Conservation (phyloP, 1,140 invertebrate genomes). For the Lanistes nyassanus region DNA sequence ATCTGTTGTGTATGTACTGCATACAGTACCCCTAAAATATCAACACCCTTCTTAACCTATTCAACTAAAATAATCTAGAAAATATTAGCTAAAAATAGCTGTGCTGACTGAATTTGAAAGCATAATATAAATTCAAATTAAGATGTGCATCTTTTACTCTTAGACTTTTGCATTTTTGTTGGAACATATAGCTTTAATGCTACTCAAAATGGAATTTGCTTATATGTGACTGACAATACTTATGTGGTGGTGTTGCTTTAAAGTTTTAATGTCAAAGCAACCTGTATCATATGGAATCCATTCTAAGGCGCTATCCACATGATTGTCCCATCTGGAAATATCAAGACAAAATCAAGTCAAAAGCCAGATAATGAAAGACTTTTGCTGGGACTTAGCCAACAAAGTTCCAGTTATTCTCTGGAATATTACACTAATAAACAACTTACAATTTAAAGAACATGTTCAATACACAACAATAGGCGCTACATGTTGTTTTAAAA, state of each 20-base stretch:
- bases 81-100: not conserved
- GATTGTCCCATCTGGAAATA: slow-evolving; percentile 49
- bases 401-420: no score
- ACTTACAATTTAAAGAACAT: not conserved
- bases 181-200: not conserved
- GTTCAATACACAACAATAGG: not conserved
- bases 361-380: not conserved
- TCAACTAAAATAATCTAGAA: not conserved
- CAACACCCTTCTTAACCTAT: not conserved
- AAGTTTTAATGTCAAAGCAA: slow-evolving; percentile 21
- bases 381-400: not conserved
- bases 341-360: not conserved
- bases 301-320: slow-evolving; percentile 40
- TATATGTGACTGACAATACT: not conserved
- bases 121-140: not conserved
- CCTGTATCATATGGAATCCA: slow-evolving; percentile 53
- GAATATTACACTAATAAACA: slow-evolving; percentile 5
- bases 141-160: not conserved
- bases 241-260: no score
- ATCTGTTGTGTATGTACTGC: no score
- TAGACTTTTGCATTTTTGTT: not conserved
- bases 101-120: not conserved
- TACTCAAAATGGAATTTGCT: not conserved
- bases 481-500: slow-evolving; percentile 1
- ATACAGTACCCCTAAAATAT: no score